Base-by-base conservation (phyloP, 2,888 invertebrate genomes). In the Euzetes globulus region DNA sequence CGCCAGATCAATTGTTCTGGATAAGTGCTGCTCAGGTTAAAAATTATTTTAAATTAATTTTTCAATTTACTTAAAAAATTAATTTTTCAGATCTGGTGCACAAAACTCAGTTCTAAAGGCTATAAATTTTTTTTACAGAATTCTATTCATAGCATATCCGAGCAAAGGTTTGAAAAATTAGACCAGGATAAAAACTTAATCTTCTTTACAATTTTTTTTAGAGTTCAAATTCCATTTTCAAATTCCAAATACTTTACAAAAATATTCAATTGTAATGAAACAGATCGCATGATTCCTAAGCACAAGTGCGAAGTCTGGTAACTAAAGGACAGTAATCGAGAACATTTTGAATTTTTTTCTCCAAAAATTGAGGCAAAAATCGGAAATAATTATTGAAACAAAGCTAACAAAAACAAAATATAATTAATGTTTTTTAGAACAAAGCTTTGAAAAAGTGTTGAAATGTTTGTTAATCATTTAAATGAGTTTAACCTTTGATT, bases 1-100 rank as follows among this genome's bases (percentile, higher is more conserved):
- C 87, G 0, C 86, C 88, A 70, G 88, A 90, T 58, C 92, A 92
- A 81, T 82, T 92, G 76, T 77, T 78, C 55, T 78, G 76, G 63
- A 73, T 78, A 5, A 29, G 76, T 19, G 77, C 65, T 55, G 77
- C 72, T 27, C 71, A 63, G 29, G 76, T 76, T 47, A 17, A 27
- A 17, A 29, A 60, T 60, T 4, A 22, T 60, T 25, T 25, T 58
- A 22, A 9, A 29, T 27, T 58, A 3, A 60, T 60, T 29, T 29
- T 15, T 1, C 25, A 27, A 55, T n/a, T n/a, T n/a, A n/a, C n/a
- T n/a, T n/a, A n/a, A n/a, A n/a, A n/a, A n/a, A n/a, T n/a, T n/a
- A n/a, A n/a, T n/a, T n/a, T n/a, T n/a, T n/a, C 25, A 75, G 75
- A 73, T 73, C 7, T 73, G 73, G 72, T 75, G 75, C 41, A 41